phyloP scores from a whole-genome alignment of 2,888 invertebrate genomes.

The Apantesis nais region DNA sequence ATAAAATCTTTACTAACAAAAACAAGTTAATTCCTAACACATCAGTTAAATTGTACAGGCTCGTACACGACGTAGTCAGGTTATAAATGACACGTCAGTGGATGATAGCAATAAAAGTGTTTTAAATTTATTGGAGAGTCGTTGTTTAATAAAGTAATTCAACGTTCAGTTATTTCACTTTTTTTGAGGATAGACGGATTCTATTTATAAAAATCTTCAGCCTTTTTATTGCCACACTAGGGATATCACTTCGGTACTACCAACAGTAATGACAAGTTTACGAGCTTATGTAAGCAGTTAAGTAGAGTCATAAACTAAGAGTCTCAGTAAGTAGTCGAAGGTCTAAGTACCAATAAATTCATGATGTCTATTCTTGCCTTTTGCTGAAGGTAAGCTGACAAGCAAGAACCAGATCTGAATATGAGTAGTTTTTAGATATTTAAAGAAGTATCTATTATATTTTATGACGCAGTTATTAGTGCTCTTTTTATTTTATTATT shows the following conservation, averaged over 20 bases:
- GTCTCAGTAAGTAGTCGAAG: background rate
- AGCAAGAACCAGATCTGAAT: background rate
- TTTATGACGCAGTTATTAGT: too few relatives aligned
- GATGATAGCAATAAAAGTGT: slow-evolving; percentile 24
- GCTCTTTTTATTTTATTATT: too few relatives aligned
- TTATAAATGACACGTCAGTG: slow-evolving; percentile 16
- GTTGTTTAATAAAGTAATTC: slow-evolving; percentile 14
- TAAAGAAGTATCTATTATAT: background rate
- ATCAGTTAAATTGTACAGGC: background rate
- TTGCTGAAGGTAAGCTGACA: too few relatives aligned
- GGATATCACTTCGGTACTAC: background rate
- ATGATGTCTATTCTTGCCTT: background rate
- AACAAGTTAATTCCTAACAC: background rate
- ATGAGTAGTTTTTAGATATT: background rate
- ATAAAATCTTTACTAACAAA: background rate
- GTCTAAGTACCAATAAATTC: background rate
- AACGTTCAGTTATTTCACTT: slow-evolving; percentile 9
- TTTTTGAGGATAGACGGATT: too few relatives aligned
- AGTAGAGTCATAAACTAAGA: background rate
- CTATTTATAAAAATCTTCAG: background rate
- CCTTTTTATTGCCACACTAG: too few relatives aligned
- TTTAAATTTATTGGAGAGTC: slow-evolving; percentile 17
- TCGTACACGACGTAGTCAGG: background rate
- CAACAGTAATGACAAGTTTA: background rate
- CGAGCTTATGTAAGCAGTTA: background rate